These are phyloP conservation scores for Drosophila paramelanica DNA, from an alignment of 2,888 invertebrate species.

Conservation along the genomic window DNA sequence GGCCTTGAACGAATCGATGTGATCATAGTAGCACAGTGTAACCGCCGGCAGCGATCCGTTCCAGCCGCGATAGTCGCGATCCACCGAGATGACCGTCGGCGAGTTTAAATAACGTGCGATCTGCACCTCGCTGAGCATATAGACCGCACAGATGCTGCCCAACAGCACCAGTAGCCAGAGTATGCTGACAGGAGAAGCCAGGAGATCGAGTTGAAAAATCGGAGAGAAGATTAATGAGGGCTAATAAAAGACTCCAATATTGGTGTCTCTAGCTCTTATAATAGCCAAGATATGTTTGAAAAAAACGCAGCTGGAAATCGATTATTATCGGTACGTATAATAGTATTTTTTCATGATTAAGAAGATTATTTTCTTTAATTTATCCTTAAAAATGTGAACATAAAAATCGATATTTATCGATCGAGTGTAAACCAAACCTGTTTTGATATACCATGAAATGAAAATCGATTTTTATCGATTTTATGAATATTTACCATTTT, in stretches of 20 bases:
- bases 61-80: conserved; percentile 84
- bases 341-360: no score
- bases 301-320: no score
- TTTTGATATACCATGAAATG: neutral
- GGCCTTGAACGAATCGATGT: conserved; percentile 80
- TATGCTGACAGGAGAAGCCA: conserved; percentile 43
- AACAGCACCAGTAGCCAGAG: conserved; percentile 76
- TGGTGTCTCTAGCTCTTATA: neutral
- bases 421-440: neutral
- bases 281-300: neutral
- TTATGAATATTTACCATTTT: neutral
- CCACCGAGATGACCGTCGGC: conserved; percentile 84
- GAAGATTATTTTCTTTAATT: no score
- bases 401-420: neutral
- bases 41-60: conserved; percentile 83
- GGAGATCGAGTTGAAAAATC: no score
- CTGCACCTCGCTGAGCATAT: conserved; percentile 72
- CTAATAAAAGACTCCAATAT: no score
- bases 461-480: neutral
- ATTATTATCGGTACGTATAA: no score
- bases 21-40: conserved; percentile 83
- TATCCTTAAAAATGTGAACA: neutral
- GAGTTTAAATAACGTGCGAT: conserved; percentile 74
- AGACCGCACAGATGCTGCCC: conserved; percentile 66
- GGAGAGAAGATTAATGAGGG: no score